These are phyloP conservation scores for Brachyistius frenatus DNA, from an alignment of 2,113 vertebrate species.

Conservation along the genomic window DNA sequence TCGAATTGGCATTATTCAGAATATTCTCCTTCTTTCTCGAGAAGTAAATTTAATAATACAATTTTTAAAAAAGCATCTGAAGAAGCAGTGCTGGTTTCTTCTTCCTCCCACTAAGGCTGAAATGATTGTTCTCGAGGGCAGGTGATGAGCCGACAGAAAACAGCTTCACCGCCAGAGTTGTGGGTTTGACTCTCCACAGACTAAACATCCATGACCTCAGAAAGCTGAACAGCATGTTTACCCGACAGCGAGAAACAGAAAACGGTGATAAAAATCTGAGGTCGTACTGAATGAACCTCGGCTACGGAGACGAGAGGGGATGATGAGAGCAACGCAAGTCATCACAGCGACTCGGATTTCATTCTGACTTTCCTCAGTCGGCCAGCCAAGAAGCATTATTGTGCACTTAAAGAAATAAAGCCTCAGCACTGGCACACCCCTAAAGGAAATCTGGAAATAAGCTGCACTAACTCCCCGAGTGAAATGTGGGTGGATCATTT, in stretches of 20 bases:
- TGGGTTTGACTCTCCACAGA: constrained; percentile 2
- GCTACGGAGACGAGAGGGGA: not conserved
- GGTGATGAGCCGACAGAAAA: not conserved
- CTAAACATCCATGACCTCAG: not conserved
- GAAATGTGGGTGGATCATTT: constrained; percentile 55
- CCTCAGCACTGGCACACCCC: constrained; percentile 3
- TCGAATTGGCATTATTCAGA: too few species aligned
- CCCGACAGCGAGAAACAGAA: not conserved
- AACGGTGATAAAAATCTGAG: not conserved
- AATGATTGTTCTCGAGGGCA: too few species aligned
- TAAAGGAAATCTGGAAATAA: constrained; percentile 41
- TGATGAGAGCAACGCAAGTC: constrained; percentile 13
- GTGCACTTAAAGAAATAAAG: constrained; percentile 33
- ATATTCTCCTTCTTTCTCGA: too few species aligned
- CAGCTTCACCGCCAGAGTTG: not conserved
- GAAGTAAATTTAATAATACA: too few species aligned
- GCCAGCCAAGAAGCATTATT: constrained; percentile 30
- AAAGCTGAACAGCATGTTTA: not conserved
- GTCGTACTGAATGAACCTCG: not conserved
- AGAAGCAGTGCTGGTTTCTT: too few species aligned
- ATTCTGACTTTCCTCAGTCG: constrained; percentile 5
- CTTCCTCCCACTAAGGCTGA: too few species aligned
- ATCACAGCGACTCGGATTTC: constrained; percentile 9
- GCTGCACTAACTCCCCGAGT: constrained; percentile 30
- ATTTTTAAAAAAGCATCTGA: too few species aligned